Evolutionary conservation across 1,140 invertebrate genomes (phyloP).

Genomic region (Trinorchestia longiramus): DNA sequence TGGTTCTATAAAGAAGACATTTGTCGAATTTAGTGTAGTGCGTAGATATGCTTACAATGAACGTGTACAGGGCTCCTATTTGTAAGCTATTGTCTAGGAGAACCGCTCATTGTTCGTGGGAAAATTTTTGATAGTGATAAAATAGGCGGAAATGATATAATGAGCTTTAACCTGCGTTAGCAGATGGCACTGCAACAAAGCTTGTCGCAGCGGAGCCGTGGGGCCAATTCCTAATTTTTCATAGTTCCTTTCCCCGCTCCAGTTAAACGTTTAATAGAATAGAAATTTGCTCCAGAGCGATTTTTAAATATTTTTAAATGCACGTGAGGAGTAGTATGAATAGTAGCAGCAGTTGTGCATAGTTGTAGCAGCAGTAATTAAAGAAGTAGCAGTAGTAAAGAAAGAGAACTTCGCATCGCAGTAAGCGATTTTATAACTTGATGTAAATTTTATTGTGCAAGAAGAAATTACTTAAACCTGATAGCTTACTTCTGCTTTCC

Average conservation of each 20-base stretch:
- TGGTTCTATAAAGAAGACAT: neutral
- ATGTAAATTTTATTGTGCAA: neutral
- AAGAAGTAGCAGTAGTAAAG: too few species aligned
- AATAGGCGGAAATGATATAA: neutral
- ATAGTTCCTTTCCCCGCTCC: neutral
- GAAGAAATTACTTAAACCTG: neutral
- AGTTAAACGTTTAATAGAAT: neutral
- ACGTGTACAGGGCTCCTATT: neutral
- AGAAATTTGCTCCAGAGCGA: neutral
- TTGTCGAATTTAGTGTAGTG: neutral
- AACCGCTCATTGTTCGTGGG: neutral
- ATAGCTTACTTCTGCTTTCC: neutral
- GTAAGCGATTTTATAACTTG: neutral
- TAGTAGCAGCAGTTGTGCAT: neutral
- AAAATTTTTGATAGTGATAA: neutral
- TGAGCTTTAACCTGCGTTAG: neutral
- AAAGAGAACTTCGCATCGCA: neutral
- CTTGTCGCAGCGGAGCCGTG: neutral
- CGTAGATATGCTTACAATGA: neutral
- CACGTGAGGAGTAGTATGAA: neutral
- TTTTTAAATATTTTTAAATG: neutral
- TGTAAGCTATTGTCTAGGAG: neutral
- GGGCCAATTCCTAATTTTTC: neutral
- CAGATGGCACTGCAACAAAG: neutral
- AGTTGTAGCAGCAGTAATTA: too few species aligned